These are phyloP conservation scores for Parazoanthus swiftii DNA, from an alignment of 92 coral and sea anemone genomes.

Conservation along the genomic window DNA sequence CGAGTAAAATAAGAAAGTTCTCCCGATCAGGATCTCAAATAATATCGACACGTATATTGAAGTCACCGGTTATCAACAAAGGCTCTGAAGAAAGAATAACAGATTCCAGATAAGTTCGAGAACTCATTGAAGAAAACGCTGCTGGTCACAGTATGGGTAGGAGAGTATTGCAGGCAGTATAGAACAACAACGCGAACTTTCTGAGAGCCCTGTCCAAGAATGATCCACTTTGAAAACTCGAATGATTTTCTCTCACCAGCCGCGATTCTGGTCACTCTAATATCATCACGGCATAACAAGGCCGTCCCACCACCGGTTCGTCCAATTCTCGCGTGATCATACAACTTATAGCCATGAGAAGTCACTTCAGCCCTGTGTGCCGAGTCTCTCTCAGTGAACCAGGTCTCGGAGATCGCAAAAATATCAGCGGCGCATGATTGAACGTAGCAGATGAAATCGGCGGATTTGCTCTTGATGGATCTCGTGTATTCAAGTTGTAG, in stretches of 20 bases:
- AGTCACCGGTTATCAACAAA: too few relatives aligned
- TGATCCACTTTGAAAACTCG: slow-evolving; percentile 56
- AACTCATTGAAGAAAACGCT: too few relatives aligned
- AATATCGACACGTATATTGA: too few relatives aligned
- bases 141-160: slow-evolving; percentile 26
- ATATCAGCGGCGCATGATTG: slow-evolving; percentile 31
- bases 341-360: slow-evolving; percentile 46
- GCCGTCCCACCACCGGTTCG: slow-evolving; percentile 47
- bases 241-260: slow-evolving; percentile 42
- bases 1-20: slow-evolving; percentile 23
- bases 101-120: too few relatives aligned
- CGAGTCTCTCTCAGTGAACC: slow-evolving; percentile 39
- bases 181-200: slow-evolving; percentile 32
- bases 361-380: slow-evolving; percentile 41
- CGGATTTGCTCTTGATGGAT: too few relatives aligned
- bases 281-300: slow-evolving; percentile 41
- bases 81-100: too few relatives aligned
- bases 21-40: too few relatives aligned
- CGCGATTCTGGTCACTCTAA: not conserved
- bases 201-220: slow-evolving; percentile 38
- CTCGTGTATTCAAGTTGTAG: too few relatives aligned
- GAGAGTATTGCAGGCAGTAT: slow-evolving; percentile 41
- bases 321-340: slow-evolving; percentile 38
- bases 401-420: slow-evolving; percentile 53
- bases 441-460: too few relatives aligned